A percentile compares a stretch with the other conserved stretches of the same genome.
Conservation (phyloP, 2,113 vertebrate genomes). For the Nycticryphes semicollaris region DNA sequence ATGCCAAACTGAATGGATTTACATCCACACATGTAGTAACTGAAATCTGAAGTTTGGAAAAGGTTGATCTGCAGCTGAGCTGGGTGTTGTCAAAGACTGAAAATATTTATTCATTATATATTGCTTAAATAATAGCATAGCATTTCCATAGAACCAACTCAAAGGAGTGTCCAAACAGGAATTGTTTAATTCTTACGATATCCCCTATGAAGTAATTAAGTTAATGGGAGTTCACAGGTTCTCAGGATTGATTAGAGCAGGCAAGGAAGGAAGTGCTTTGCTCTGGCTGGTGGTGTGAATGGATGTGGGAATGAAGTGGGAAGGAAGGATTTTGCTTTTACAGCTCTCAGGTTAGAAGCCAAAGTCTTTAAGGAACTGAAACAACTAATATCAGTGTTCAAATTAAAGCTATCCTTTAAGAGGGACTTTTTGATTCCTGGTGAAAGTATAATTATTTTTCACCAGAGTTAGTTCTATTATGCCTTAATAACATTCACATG, state of each 20-base stretch:
- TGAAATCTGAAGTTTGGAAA: not conserved
- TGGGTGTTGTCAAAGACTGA: not conserved
- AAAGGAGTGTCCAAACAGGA: constrained; percentile 52
- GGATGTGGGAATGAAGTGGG: constrained; percentile 1
- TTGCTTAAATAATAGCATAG: not conserved
- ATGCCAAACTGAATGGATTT: not conserved
- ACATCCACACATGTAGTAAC: not conserved
- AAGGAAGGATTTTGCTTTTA: not conserved
- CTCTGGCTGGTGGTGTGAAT: not conserved
- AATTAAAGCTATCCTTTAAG: not conserved
- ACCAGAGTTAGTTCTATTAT: not conserved
- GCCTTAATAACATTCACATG: not conserved
- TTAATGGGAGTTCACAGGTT: constrained; percentile 39
- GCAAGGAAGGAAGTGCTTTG: constrained; percentile 42
- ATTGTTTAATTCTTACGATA: constrained; percentile 31
- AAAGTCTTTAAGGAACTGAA: constrained; percentile 1
- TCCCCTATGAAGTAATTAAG: constrained; percentile 36
- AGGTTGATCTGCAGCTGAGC: not conserved
- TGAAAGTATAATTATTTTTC: not conserved
- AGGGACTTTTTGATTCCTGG: not conserved
- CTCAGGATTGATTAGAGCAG: constrained; percentile 58
- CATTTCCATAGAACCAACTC: not conserved
- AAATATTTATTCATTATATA: not conserved
- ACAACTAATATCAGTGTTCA: not conserved
- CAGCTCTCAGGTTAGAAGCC: not conserved